Evolutionary conservation across 2,888 invertebrate genomes (phyloP), one percentile per base, ranked within the genome.

Genomic region (Hyposoter didymator): DNA sequence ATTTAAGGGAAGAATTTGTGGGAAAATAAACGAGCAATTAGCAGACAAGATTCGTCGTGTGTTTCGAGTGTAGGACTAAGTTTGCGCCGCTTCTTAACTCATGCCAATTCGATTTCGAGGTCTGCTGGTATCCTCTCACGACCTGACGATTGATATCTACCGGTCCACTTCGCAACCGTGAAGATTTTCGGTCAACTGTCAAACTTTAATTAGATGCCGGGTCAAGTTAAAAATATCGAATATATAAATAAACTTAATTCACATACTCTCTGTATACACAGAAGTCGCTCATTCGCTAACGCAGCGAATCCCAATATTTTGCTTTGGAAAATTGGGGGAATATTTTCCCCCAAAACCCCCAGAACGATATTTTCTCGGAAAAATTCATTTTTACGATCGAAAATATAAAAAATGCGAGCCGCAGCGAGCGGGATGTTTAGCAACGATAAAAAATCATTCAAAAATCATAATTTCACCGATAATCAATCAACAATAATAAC

Each of bases 91-190:
- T n/a, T 62, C 59, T 78, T 72, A 62, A 19, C 55, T 78, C 69
- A 82, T 85, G 85, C 85, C 82, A 82, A 82, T 82, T 82, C 75
- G 79, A 85, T 79, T 85, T 82, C 79, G 82, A 80, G 79, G 82
- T 82, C 82, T 66, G 74, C 82, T 66, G 69, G 84, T 69, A 28
- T 49, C 22, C 82, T 76, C 79, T 79, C 78, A 28, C 76, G 76
- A 81, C 67, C 32, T 76, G 81, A 82, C 82, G 85, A 85, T 82
- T 82, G 82, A 85, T 82, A 85, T 85, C 72, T 79, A 75, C 81
- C 79, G 82, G 72, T 78, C 52, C 39, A 78, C 85, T 79, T 82
- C 76, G 85, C 85, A 82, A 85, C 82, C 85, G 82, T 82, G 79
- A 82, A 85, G 82, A 70, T 82, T 82, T 82, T 82, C 82, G 75